Evolutionary conservation across 2,113 vertebrate genomes (phyloP).

Genomic region (Daphoenositta chrysoptera): DNA sequence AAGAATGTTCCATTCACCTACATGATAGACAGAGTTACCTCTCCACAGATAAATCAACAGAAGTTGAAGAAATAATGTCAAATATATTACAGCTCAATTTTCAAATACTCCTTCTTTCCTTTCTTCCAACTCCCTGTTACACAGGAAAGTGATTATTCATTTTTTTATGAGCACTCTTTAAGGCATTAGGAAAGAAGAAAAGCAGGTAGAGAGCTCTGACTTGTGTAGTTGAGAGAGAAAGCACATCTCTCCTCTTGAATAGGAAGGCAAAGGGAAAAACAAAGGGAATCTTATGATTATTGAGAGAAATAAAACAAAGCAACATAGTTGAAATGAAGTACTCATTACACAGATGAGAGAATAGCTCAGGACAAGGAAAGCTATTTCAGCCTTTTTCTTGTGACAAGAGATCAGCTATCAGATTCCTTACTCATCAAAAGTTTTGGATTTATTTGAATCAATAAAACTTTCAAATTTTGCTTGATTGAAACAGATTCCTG

Average conservation of each 20-base stretch:
- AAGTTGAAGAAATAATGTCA: not conserved
- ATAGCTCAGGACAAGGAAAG: not conserved
- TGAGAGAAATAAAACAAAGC: not conserved
- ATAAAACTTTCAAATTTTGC: not conserved
- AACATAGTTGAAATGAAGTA: not conserved
- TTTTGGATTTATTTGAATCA: not conserved
- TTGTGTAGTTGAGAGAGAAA: not conserved
- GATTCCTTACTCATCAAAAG: not conserved
- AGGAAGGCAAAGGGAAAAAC: not conserved
- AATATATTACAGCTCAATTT: not conserved
- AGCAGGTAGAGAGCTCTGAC: not conserved
- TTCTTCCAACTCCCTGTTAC: not conserved
- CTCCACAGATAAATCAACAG: not conserved
- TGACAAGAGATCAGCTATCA: not conserved
- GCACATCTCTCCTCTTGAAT: not conserved
- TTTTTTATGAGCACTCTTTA: not conserved
- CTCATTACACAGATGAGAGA: not conserved
- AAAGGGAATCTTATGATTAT: not conserved
- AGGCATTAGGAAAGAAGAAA: not conserved
- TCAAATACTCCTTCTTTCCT: not conserved
- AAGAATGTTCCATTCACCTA: not conserved
- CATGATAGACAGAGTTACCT: not conserved
- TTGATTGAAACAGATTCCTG: not conserved
- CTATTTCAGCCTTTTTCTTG: too few species aligned
- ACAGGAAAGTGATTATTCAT: not conserved